phyloP scores from a whole-genome alignment of 2,888 invertebrate species.

The Crioceris asparagi region DNA sequence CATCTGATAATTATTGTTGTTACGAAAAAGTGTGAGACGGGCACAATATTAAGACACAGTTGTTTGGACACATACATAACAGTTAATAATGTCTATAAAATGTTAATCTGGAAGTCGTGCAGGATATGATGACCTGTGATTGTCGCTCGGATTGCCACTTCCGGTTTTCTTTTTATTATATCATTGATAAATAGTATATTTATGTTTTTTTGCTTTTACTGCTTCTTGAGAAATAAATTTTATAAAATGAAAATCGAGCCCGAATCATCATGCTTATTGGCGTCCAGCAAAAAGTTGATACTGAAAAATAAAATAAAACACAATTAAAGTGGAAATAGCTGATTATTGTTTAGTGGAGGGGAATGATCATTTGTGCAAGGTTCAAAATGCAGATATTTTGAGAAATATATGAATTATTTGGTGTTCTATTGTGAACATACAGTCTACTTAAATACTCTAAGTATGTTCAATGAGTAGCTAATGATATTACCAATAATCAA shows the following conservation, averaged over 20 bases:
- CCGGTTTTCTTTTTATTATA: slow-evolving; percentile 28
- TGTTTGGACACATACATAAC: slow-evolving; percentile 3
- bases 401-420: too few species aligned
- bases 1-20: too few species aligned
- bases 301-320: slow-evolving; percentile 39
- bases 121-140: slow-evolving; percentile 33
- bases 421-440: too few species aligned
- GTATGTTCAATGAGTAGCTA: too few species aligned
- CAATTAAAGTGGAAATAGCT: slow-evolving; percentile 32
- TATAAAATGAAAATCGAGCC: slow-evolving; percentile 5
- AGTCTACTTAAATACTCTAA: too few species aligned
- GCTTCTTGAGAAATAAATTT: too few species aligned
- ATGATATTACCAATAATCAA: too few species aligned
- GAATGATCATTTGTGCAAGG: slow-evolving; percentile 15
- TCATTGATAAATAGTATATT: too few species aligned
- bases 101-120: slow-evolving; percentile 28
- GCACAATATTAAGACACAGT: slow-evolving; percentile 1
- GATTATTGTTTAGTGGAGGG: slow-evolving; percentile 32
- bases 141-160: slow-evolving; percentile 35
- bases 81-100: slow-evolving; percentile 11
- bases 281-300: slow-evolving; percentile 40
- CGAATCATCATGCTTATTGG: slow-evolving; percentile 35
- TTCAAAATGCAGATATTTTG: too few species aligned
- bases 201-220: background rate
- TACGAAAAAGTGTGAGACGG: too few species aligned